phyloP scores from a whole-genome alignment of 2,888 invertebrate species.

The Harpalus rufipes region DNA sequence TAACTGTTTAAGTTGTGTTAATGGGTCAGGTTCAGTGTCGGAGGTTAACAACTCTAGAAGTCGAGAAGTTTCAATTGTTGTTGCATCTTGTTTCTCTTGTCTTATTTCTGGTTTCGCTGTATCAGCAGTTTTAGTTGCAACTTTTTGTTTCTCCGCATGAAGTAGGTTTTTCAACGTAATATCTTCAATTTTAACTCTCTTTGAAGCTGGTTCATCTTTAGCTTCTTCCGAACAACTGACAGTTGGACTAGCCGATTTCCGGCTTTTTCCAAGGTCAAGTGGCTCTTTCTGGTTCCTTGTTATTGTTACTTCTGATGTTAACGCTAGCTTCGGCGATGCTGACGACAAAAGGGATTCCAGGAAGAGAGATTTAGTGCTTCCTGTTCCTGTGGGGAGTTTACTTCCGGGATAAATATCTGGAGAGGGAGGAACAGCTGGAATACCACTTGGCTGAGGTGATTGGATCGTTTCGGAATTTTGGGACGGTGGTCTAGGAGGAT shows the following conservation, averaged over 20 bases:
- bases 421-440: conserved; percentile 85
- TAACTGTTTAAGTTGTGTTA: conserved; percentile 86
- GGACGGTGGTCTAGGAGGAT: conserved; percentile 82
- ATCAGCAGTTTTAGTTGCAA: conserved; percentile 68
- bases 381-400: conserved; percentile 40
- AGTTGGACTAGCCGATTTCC: conserved; percentile 85
- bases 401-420: conserved; percentile 81
- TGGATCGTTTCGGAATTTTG: conserved; percentile 86
- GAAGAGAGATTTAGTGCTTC: conserved; percentile 78
- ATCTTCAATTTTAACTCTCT: conserved; percentile 78
- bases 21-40: conserved; percentile 81
- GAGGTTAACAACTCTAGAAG: conserved; percentile 77
- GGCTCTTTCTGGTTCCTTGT: conserved; percentile 81
- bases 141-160: conserved; percentile 76
- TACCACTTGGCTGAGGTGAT: conserved; percentile 86
- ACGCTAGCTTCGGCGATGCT: conserved; percentile 80
- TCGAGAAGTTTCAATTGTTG: conserved; percentile 74
- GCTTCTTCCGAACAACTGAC: conserved; percentile 88
- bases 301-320: conserved; percentile 79
- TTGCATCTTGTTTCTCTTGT: conserved; percentile 69
- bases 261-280: conserved; percentile 83
- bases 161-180: conserved; percentile 78
- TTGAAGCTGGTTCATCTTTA: conserved; percentile 79
- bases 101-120: background rate
- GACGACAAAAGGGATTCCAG: conserved; percentile 83